A percentile compares a stretch with the other conserved stretches of the same genome.
Conservation (phyloP, 2,797 vertebrate species). For the Gouania willdenowi region DNA sequence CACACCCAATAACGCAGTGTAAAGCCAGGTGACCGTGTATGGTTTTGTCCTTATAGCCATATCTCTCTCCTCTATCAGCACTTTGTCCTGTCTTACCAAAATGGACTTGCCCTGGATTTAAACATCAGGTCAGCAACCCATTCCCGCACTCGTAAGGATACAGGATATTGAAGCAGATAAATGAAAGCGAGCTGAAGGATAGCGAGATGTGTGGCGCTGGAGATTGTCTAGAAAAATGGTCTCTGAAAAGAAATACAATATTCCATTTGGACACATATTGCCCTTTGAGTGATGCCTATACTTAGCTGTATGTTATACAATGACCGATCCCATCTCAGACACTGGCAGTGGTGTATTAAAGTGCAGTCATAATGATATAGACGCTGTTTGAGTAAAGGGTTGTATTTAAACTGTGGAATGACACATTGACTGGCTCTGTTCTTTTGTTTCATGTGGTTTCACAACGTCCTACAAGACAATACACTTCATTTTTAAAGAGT, state of each 20-base stretch:
- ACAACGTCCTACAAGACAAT: background rate
- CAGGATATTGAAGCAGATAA: conserved; percentile 73
- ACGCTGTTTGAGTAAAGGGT: too few relatives aligned
- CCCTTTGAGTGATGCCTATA: conserved; percentile 44
- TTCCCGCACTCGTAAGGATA: conserved; percentile 56
- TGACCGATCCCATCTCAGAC: conserved; percentile 33
- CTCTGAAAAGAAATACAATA: conserved; percentile 31
- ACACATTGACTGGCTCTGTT: too few relatives aligned
- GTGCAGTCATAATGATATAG: conserved; percentile 11
- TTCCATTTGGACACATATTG: conserved; percentile 29
- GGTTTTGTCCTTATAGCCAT: conserved; percentile 60
- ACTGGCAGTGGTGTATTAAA: conserved; percentile 11
- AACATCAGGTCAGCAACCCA: conserved; percentile 58
- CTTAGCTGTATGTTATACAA: conserved; percentile 23
- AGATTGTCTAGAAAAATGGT: conserved; percentile 21
- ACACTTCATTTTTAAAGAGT: too few relatives aligned
- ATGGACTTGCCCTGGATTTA: conserved; percentile 66
- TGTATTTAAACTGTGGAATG: too few relatives aligned
- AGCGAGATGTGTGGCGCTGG: conserved; percentile 32
- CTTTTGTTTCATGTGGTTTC: background rate
- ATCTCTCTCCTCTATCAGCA: conserved; percentile 59
- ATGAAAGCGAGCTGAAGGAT: conserved; percentile 55
- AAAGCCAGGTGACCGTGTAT: conserved; percentile 55
- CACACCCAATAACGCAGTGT: conserved; percentile 21
- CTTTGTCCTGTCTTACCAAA: conserved; percentile 56